Conservation (phyloP, 2,797 vertebrate species). For the Linurgus olivaceus region DNA sequence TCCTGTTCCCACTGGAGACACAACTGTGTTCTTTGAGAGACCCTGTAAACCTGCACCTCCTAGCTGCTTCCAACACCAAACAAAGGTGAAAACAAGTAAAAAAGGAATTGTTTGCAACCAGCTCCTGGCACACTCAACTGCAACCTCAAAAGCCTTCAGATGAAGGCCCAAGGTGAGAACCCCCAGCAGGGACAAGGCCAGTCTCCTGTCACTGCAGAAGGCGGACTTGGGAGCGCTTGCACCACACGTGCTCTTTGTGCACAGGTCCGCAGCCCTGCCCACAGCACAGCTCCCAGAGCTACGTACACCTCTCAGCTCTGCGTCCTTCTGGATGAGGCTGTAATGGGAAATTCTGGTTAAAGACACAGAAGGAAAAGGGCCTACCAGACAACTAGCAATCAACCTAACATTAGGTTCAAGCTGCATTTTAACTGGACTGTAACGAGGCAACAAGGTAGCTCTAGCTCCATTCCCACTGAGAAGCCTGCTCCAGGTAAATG, state of each 20-base stretch:
- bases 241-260: accelerated
- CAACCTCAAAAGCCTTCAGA: not conserved
- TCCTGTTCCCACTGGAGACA: not conserved
- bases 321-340: not conserved
- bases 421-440: not conserved
- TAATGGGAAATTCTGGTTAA: not conserved
- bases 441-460: slow-evolving; percentile 16
- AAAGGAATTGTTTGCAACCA: not conserved
- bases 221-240: accelerated
- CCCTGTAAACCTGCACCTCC: not conserved
- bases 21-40: not conserved
- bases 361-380: slow-evolving; percentile 34
- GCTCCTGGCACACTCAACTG: not conserved
- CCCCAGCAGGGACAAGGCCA: not conserved
- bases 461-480: slow-evolving; percentile 44
- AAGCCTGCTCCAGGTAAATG: slow-evolving; percentile 53
- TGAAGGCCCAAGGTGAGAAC: not conserved
- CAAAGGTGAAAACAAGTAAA: not conserved
- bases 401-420: not conserved
- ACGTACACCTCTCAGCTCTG: not conserved
- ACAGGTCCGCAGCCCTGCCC: accelerated
- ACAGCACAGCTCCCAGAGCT: accelerated
- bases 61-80: not conserved
- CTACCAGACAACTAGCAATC: slow-evolving; percentile 32
- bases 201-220: no score